phyloP scores from a whole-genome alignment of 1,140 invertebrate genomes.

The Geopemphigus sp. region DNA sequence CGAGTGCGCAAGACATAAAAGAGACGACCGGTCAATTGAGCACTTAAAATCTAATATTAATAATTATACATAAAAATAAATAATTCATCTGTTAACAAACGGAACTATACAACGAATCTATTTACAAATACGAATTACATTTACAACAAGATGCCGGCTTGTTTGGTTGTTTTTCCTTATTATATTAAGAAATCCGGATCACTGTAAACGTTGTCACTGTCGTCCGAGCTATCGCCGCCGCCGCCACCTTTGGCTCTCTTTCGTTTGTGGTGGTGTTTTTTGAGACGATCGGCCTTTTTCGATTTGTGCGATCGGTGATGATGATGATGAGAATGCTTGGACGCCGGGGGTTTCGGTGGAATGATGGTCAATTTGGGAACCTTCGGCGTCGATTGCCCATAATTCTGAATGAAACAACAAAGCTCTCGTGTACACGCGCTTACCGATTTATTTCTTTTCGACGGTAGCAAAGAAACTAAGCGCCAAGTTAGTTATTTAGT shows the following conservation, averaged over 20 bases:
- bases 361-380: constrained; percentile 62
- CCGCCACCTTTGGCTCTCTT: constrained; percentile 62
- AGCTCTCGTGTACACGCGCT: no score
- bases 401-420: constrained; percentile 7
- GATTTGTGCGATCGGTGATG: constrained; percentile 62
- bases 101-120: constrained; percentile 39
- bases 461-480: no score
- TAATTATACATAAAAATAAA: constrained; percentile 48
- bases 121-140: constrained; percentile 39
- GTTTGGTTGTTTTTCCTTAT: no score
- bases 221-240: constrained; percentile 65
- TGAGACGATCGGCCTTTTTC: constrained; percentile 60
- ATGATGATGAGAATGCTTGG: constrained; percentile 58
- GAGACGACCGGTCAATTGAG: constrained; percentile 42
- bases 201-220: constrained; percentile 67
- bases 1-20: constrained; percentile 15
- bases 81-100: constrained; percentile 42
- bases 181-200: constrained; percentile 68
- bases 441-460: no score
- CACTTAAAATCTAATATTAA: constrained; percentile 46
- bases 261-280: constrained; percentile 69
- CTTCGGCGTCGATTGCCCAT: constrained; percentile 57
- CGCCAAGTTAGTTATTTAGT: no score
- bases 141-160: constrained; percentile 36
- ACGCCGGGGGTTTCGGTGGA: constrained; percentile 57